Evolutionary conservation across 2,888 invertebrate species (phyloP), one percentile per base, ranked within the genome.

Genomic region (Scrobipalpa costella): DNA sequence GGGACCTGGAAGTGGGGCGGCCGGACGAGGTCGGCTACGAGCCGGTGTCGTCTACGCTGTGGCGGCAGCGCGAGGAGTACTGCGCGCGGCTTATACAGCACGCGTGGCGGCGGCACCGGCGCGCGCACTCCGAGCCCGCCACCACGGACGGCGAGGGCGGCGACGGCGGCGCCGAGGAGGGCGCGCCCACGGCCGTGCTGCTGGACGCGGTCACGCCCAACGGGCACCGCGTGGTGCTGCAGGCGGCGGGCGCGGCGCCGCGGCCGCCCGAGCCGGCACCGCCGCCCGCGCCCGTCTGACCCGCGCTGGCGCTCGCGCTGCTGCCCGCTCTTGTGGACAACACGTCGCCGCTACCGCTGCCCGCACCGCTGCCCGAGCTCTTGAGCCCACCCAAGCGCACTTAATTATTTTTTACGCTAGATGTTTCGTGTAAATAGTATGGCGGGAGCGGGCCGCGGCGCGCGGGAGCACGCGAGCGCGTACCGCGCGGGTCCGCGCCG

Each of bases 11-110:
- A 88, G 97, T 97, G 69, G 96, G 96, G 36, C 92, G 96, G 71
- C 96, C 96, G 55, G 97, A 96, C 83, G 96, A 97, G 84, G 94
- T 94, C 69, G 97, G 97, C 73, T 98, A 98, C 92, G 97, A 97
- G 88, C 97, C 97, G 61, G 97, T 98, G 69, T 98, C 97, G 76
- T 98, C 98, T 64, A 98, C 98, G 68, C 92, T 98, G 74, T 97
- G 97, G 97, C 94, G 98, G 69, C 98, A 98, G 92, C 95, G 98
- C 69, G 98, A 99, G 89, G 98, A 98, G 86, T 98, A 98, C 90
- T 98, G 98, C 91, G 98, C 98, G 72, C 94, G 97, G 73, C 94
- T 98, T 67, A 98, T 99, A 79, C 98, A 99, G 90, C 96, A 96
- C 86, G 97, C 98, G 75, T 98, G 98, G 97, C 94, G 98, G 69